A percentile compares a stretch with the other conserved stretches of the same genome.
Evolutionary conservation across 2,797 vertebrate species (phyloP).

Genomic region (Poeciliopsis gracilis): DNA sequence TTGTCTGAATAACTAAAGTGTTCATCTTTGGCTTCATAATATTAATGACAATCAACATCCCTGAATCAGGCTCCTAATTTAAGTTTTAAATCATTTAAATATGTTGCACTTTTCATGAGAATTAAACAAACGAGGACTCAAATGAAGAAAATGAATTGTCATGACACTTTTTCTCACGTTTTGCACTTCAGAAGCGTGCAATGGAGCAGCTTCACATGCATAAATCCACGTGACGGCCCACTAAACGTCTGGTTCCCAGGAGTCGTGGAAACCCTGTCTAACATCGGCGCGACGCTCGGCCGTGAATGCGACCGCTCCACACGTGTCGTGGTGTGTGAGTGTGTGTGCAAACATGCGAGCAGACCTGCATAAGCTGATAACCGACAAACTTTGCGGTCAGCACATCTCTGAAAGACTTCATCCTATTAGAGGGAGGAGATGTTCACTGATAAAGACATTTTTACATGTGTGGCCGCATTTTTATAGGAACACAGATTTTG

Average conservation of each 20-base stretch:
- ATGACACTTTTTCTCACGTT: not conserved
- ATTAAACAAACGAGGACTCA: not conserved
- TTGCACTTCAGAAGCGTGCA: not conserved
- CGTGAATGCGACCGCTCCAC: not conserved
- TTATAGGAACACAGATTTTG: not conserved
- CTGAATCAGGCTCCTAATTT: not conserved
- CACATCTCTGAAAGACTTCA: constrained; percentile 69
- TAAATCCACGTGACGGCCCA: not conserved
- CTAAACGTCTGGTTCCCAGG: not conserved
- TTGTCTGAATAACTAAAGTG: not conserved
- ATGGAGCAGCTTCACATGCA: not conserved
- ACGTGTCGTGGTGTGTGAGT: constrained; percentile 6
- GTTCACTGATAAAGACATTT: not conserved
- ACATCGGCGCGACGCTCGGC: constrained; percentile 4
- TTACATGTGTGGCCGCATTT: not conserved
- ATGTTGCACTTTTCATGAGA: not conserved
- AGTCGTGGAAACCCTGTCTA: constrained; percentile 5
- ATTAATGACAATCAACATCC: not conserved
- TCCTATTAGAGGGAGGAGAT: constrained; percentile 69
- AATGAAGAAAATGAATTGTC: not conserved
- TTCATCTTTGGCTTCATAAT: not conserved
- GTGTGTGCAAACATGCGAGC: not conserved
- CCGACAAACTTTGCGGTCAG: constrained; percentile 70
- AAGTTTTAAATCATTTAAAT: no score
- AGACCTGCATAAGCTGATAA: constrained; percentile 75